Conservation (phyloP, 2,797 vertebrate genomes). For the Ficedula albicollis region DNA sequence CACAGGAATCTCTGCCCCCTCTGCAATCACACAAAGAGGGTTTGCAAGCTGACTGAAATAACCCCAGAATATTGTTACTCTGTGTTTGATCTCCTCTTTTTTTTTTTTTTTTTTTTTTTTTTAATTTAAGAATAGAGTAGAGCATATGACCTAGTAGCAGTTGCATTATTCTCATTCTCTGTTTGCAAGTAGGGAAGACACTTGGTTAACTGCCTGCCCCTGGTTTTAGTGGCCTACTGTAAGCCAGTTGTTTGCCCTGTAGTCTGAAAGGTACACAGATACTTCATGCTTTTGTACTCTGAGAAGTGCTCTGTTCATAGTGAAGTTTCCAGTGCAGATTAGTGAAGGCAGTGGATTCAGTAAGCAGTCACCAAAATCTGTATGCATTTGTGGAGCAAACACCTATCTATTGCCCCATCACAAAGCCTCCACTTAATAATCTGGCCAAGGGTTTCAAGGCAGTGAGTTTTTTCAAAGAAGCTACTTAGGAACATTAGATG, state of each 20-base stretch:
- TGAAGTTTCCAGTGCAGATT: constrained; percentile 82
- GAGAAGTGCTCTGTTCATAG: constrained; percentile 86
- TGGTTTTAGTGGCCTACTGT: constrained; percentile 69
- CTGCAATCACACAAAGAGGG: too few species aligned
- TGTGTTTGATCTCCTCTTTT: too few species aligned
- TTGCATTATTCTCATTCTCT: background rate
- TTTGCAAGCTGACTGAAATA: too few species aligned
- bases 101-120: background rate
- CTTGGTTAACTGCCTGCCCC: constrained; percentile 3
- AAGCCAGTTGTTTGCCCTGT: constrained; percentile 85
- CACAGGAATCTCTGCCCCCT: too few species aligned
- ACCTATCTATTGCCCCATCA: constrained; percentile 61
- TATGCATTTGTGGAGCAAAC: constrained; percentile 80
- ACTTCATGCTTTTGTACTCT: constrained; percentile 86
- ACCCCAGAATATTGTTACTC: too few species aligned
- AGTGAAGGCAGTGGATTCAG: constrained; percentile 67
- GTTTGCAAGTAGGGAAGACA: background rate
- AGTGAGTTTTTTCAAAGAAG: constrained; percentile 54
- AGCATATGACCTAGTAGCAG: background rate
- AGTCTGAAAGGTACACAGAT: constrained; percentile 90
- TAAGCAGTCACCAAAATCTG: constrained; percentile 69
- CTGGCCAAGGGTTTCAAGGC: constrained; percentile 61
- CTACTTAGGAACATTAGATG: constrained; percentile 66
- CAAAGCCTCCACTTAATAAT: constrained; percentile 62
- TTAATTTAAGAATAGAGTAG: background rate